Evolutionary conservation across 2,113 vertebrate species (phyloP).

Genomic region (Notiomystis cincta): DNA sequence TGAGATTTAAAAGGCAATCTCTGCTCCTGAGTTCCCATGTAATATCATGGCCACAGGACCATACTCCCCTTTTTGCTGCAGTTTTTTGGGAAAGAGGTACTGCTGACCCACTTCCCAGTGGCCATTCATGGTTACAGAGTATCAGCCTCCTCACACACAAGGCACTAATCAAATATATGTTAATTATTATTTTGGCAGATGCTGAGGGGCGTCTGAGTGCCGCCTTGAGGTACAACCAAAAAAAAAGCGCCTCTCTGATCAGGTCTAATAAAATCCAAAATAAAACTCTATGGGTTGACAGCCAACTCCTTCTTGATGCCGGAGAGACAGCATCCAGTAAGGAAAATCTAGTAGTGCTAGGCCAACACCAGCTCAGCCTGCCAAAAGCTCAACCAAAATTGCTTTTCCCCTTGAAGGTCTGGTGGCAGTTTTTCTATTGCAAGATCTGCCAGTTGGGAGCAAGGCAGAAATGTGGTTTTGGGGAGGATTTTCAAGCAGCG

Average conservation of each 20-base stretch:
- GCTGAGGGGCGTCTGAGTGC: background rate
- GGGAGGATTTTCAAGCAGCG: background rate
- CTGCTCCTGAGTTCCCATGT: background rate
- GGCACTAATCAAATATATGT: background rate
- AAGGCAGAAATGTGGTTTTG: background rate
- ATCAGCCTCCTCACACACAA: background rate
- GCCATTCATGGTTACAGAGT: background rate
- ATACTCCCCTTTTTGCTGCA: background rate
- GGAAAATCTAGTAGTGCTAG: background rate
- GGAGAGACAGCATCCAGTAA: background rate
- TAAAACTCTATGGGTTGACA: background rate
- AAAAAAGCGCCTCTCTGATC: background rate
- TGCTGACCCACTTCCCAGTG: background rate
- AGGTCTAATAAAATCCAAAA: background rate
- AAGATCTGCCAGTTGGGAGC: background rate
- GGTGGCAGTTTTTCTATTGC: background rate
- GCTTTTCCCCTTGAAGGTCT: background rate
- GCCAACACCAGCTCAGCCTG: background rate
- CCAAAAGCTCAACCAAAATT: background rate
- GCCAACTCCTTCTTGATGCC: background rate
- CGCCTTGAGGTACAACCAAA: background rate
- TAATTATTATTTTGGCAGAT: constrained; percentile 17
- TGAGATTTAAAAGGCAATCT: background rate
- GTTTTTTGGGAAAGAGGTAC: background rate
- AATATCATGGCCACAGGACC: background rate